Evolutionary conservation across 1,140 invertebrate genomes (phyloP), one percentile per base, ranked within the genome.

Genomic region (Nilaparvata lugens): DNA sequence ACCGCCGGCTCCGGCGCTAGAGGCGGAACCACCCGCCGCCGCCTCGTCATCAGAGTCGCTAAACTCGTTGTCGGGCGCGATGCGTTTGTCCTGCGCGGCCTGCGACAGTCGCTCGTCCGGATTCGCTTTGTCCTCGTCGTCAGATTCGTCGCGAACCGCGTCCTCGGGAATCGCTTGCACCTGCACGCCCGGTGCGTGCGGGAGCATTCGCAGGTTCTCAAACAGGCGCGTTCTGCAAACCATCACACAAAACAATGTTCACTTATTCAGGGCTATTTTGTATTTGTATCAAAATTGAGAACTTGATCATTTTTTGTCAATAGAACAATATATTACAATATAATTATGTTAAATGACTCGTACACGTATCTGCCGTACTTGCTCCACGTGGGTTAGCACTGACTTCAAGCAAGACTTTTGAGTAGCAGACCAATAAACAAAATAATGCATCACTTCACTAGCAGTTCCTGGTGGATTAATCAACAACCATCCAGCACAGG

Each of bases 31-130:
- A 72, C 43, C 60, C 4, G 31, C 51, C 14, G 68, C 71, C 23
- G 91, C 93, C 77, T 98, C 96, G 72, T 98, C 95, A 76, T 99
- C 96, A 48, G 91, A 95, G 70, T 98, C 97, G 0, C 93, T 97
- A 71, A 93, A 90, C 72, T 98, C 96, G 70, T 97, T 97, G 67
- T 98, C 94, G 60, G 92, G 89, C 2, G 92, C 88, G 69, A 98
- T 93, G 63, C 95, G 83, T 69, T 97, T 97, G 71, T 99, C 97
- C 69, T 88, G 75, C 67, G 91, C 88, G 69, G 86, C 83, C 70
- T 95, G 92, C 19, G 90, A 88, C 67, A 97, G 76, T 67, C 95
- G 81, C 71, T 96, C 93, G 73, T 97, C 94, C 64, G 92, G 91
- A 73, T 93, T 92, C 9, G 86, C 81, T 75, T 94, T 93, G 53